These are phyloP conservation scores for Muricea muricata DNA, from an alignment of 92 coral and sea anemone genomes.

Conservation along the genomic window DNA sequence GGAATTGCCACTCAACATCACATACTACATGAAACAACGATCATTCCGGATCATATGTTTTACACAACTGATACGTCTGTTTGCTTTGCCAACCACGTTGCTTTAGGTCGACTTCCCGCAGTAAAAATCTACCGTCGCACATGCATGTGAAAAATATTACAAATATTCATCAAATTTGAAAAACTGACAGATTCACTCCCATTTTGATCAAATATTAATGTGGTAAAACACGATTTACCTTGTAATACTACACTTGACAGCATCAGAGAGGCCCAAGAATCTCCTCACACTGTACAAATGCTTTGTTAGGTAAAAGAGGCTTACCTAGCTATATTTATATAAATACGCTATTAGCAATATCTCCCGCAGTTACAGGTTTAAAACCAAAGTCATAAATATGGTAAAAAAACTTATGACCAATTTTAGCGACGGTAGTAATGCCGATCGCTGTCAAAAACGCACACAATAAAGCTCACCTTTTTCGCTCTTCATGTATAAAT, in stretches of 20 bases:
- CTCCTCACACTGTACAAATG: neutral
- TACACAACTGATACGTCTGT: too few relatives aligned
- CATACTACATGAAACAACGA: neutral
- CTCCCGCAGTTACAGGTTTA: neutral
- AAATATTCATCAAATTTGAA: neutral
- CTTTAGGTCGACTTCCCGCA: neutral
- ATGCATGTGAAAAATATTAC: too few relatives aligned
- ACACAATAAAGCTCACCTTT: neutral
- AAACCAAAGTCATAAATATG: slow-evolving; percentile 6
- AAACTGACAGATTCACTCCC: neutral
- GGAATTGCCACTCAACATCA: neutral
- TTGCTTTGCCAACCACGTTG: slow-evolving; percentile 15
- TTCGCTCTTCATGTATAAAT: neutral
- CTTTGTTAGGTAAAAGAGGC: neutral
- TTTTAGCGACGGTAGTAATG: neutral
- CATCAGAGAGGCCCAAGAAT: neutral
- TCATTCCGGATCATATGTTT: too few relatives aligned
- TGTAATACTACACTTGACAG: neutral
- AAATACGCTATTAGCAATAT: slow-evolving; percentile 3
- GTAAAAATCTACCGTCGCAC: neutral
- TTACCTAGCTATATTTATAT: neutral
- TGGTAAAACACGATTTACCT: neutral
- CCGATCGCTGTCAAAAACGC: neutral
- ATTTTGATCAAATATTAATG: slow-evolving; percentile 33
- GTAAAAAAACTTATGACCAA: neutral